Base-by-base conservation (phyloP, 2,113 vertebrate genomes). In the Dunckerocampus dactyliophorus region DNA sequence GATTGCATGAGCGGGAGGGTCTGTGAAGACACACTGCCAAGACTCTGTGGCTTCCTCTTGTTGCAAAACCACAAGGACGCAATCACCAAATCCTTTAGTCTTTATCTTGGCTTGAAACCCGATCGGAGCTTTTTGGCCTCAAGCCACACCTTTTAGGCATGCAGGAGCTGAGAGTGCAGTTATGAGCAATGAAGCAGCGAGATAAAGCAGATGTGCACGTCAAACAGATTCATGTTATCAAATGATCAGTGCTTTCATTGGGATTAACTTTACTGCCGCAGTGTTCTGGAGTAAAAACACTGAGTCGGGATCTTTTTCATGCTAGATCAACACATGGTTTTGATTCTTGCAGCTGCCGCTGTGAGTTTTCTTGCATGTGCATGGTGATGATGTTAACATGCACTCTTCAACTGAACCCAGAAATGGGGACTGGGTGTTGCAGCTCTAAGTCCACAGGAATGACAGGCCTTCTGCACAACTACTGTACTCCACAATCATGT, bases 261-360 rank as follows among this genome's bases (percentile, higher is more conserved):
- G 52, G 55, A 76, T 71, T 60, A 71, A 59, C 47, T 53, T 52
- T 31, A 48, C 63, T 54, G 63, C 68, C 76, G 62, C 51, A 59
- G 70, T 72, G 77, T 75, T 19, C 10, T 11, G 47, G 19, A 3
- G 58, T 51, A 50, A 52, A 55, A 69, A 64, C 46, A 62, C 51
- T 65, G 46, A 42, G 12, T 42, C 72, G 65, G 63, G 75, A 46
- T 57, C 57, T 67, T 65, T 66, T 66, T 19, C 74, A 60, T 62
- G 51, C 67, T 71, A 83, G 28, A 67, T 80, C 66, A 76, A 59
- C 79, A 81, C 81, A 85, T 82, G 75, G 75, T 67, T 74, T 80
- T 70, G 71, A 59, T 64, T 80, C 31, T 21, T 8, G 31, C 57
- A 21, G 37, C 48, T 56, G 70, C 74, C 68, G 65, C 66, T 76